A percentile compares a stretch with the other conserved stretches of the same genome.
Conservation (phyloP, 2,113 vertebrate species). For the Lates calcarifer region DNA sequence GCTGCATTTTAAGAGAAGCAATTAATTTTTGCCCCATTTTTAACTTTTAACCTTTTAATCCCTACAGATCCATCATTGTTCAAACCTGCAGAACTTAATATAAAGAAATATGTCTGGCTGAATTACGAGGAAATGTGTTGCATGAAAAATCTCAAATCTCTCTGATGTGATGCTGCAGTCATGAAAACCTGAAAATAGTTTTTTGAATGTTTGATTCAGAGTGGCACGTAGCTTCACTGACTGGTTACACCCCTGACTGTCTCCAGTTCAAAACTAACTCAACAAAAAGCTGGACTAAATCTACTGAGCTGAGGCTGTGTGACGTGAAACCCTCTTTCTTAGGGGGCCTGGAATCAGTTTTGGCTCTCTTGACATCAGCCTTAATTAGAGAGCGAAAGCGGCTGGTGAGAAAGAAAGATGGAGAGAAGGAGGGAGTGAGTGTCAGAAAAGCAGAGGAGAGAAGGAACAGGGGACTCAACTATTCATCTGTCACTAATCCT, state of each 20-base stretch:
- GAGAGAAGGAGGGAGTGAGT: constrained; percentile 8
- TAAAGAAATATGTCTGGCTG: background rate
- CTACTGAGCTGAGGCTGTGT: background rate
- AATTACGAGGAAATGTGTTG: background rate
- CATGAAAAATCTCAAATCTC: background rate
- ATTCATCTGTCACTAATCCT: constrained; percentile 66
- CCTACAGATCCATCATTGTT: background rate
- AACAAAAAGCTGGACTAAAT: background rate
- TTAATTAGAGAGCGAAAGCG: constrained; percentile 46
- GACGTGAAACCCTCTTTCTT: constrained; percentile 13
- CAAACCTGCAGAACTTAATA: background rate
- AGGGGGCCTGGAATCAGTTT: constrained; percentile 12
- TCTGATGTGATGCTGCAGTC: constrained; percentile 7
- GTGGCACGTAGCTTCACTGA: background rate
- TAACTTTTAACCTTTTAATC: background rate
- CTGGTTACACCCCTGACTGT: background rate
- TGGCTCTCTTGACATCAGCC: constrained; percentile 8
- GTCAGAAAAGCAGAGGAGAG: constrained; percentile 32
- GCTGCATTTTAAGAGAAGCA: background rate
- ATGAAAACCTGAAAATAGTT: constrained; percentile 4
- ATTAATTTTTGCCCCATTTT: background rate
- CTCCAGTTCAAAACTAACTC: background rate
- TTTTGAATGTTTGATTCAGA: constrained; percentile 17
- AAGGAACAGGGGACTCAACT: constrained; percentile 27
- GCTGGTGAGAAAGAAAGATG: background rate